phyloP scores from a whole-genome alignment of 2,888 invertebrate species.

The Theretra japonica region DNA sequence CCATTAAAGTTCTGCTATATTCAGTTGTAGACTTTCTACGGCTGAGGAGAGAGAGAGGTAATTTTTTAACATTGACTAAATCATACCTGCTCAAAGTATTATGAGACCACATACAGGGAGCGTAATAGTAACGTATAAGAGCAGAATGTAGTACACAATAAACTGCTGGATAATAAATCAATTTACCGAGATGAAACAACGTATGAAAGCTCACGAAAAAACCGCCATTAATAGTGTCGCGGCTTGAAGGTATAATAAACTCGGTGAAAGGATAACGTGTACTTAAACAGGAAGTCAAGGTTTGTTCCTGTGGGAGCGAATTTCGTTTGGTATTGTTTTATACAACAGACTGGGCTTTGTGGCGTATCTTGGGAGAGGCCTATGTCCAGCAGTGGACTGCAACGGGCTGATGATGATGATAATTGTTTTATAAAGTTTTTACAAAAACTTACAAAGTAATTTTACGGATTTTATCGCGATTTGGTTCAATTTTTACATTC shows the following conservation, averaged over 20 bases:
- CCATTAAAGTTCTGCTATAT: too few relatives aligned
- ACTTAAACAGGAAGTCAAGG: not conserved
- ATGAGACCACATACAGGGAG: not conserved
- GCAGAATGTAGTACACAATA: not conserved
- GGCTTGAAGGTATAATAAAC: conserved; percentile 30
- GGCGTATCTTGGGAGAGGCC: too few relatives aligned
- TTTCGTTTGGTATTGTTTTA: not conserved
- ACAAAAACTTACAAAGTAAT: too few relatives aligned
- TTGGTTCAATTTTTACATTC: too few relatives aligned
- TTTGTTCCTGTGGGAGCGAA: not conserved
- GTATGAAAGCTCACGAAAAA: conserved; percentile 26
- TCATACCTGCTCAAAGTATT: too few relatives aligned
- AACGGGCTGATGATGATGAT: too few relatives aligned
- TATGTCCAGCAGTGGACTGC: too few relatives aligned
- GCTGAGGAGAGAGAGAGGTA: not conserved
- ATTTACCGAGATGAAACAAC: conserved; percentile 19
- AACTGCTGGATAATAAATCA: not conserved
- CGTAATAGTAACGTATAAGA: not conserved
- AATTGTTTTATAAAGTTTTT: too few relatives aligned
- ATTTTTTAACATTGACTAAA: too few relatives aligned
- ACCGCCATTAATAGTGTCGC: conserved; percentile 40
- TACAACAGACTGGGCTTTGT: too few relatives aligned
- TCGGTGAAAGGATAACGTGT: conserved; percentile 5
- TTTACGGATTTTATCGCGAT: too few relatives aligned
- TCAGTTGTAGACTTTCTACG: too few relatives aligned